Base-by-base conservation (phyloP, 2,113 vertebrate species). In the Myiozetetes cayanensis region DNA sequence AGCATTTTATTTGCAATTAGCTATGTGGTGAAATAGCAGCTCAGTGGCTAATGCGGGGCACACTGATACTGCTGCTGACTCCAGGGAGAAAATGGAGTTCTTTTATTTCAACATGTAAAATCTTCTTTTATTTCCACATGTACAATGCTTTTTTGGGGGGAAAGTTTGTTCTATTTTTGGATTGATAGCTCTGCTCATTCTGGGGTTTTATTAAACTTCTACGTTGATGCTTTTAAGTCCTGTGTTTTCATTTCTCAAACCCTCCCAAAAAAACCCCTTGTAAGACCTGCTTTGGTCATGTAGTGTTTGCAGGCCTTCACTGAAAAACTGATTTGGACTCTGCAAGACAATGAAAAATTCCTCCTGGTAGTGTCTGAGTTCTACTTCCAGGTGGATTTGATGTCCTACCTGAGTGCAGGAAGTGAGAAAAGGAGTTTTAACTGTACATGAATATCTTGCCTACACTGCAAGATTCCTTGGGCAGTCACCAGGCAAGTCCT, bases 171-270 rank as follows among this genome's bases (percentile, higher is more conserved):
- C 4, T 67, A 1, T 10, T 63, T 85, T 80, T 59, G 19, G 3
- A 9, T 67, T 67, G 39, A 17, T 86, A 68, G 43, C 41, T 65
- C 27, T 56, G 8, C 55, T 92, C 9, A 7, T 83, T 93, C 30
- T 44, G 52, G 17, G 50, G 12, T 63, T 39, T 59, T 20, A 63
- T 31, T 23, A 44, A n/a, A 71, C 33, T 30, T 86, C 5, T 16
- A 0, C 1, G 0, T 24, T 63, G 33, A n/a, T 4, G 0, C 22
- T 61, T 89, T 43, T 39, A 66, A 21, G 9, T 62, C 62, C 22
- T 68, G 8, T 30, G 17, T 80, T 80, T 65, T 87, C 33, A 47
- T 75, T 27, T 87, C 31, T 72, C 16, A 79, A 58, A 83, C 9
- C 2, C 24, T 65, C 30, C 21, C 30, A 44, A 66, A 28, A 56